Conservation (phyloP, 2,113 vertebrate species). For the Oceanodroma tethys region DNA sequence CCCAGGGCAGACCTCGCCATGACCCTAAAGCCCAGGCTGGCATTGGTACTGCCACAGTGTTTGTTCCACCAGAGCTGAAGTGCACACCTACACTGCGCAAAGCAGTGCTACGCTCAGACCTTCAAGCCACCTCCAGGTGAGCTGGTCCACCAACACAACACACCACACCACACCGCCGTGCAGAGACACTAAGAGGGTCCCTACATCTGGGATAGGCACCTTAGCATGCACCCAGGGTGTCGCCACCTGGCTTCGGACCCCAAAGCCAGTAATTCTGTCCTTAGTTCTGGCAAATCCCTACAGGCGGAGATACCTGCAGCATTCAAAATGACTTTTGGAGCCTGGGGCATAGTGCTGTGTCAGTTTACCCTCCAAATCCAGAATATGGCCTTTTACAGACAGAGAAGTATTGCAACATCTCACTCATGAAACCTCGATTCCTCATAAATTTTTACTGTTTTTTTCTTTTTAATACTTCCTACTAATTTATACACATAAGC, state of each 20-base stretch:
- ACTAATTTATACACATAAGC: not conserved
- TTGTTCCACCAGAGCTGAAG: not conserved
- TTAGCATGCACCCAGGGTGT: not conserved
- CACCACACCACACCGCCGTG: not conserved
- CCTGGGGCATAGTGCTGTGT: not conserved
- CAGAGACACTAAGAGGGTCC: not conserved
- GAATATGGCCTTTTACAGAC: not conserved
- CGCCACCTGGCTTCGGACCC: rapidly evolving
- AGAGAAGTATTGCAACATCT: not conserved
- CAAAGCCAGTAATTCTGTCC: not conserved
- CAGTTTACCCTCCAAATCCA: not conserved
- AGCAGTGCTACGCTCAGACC: not conserved
- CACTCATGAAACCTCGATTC: not conserved
- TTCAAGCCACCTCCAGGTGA: not conserved
- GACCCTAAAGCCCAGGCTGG: not conserved
- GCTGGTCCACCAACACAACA: not conserved
- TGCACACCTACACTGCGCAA: rapidly evolving
- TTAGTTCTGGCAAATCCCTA: not conserved
- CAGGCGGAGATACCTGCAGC: not conserved
- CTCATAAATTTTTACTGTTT: not conserved
- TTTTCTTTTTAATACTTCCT: not conserved
- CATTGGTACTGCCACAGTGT: no score
- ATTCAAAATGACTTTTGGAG: not conserved
- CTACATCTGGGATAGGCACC: rapidly evolving
- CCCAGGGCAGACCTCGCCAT: not conserved